Conservation (phyloP, 2,113 vertebrate genomes). For the Rhegmatorhina hoffmannsi region DNA sequence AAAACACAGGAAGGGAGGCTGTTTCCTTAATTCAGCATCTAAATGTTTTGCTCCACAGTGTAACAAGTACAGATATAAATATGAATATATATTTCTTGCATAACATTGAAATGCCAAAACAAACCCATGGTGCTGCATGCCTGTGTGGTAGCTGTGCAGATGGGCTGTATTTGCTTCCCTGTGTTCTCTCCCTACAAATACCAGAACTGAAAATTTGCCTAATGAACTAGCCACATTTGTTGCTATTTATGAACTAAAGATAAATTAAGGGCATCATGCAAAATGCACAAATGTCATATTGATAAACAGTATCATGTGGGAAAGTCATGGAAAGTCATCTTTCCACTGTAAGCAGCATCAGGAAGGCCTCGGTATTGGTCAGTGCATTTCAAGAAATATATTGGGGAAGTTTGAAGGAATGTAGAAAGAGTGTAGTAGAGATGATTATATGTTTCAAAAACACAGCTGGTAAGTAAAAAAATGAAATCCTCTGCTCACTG, state of each 20-base stretch:
- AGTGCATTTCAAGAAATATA: not conserved
- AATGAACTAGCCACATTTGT: fast-evolving
- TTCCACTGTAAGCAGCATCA: not conserved
- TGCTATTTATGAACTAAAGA: not conserved
- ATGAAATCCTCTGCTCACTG: not conserved
- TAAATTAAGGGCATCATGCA: not conserved
- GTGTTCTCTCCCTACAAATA: not conserved
- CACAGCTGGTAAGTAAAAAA: not conserved
- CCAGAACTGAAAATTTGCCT: not conserved
- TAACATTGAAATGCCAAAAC: not conserved
- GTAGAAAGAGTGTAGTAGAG: not conserved
- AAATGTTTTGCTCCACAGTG: not conserved
- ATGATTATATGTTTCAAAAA: not conserved
- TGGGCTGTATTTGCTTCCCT: not conserved
- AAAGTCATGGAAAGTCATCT: not conserved
- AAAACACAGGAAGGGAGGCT: not conserved
- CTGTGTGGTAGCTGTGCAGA: not conserved
- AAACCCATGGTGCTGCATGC: fast-evolving
- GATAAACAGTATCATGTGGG: not conserved
- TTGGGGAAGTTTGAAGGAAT: not conserved
- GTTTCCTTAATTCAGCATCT: not conserved
- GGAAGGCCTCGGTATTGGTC: not conserved
- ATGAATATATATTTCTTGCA: not conserved
- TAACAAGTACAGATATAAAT: not conserved
- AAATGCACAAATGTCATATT: not conserved